These are phyloP conservation scores for Cottus gobio DNA, from an alignment of 2,113 vertebrate species.

Conservation along the genomic window DNA sequence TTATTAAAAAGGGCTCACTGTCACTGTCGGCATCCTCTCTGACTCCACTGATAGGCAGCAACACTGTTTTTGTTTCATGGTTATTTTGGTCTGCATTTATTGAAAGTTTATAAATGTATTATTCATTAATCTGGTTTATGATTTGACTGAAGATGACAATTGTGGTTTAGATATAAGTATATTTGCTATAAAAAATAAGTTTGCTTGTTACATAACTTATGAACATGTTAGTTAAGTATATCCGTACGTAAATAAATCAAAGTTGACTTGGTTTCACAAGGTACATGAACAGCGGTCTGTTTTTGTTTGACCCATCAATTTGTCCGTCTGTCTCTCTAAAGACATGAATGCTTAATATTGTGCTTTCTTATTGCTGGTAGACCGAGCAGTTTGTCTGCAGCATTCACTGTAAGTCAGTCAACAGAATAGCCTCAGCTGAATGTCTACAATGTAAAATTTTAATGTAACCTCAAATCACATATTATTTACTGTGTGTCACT, in stretches of 20 bases:
- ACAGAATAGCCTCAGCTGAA: constrained; percentile 33
- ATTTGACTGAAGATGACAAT: not conserved
- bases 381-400: constrained; percentile 4
- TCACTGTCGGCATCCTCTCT: not conserved
- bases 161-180: not conserved
- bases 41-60: not conserved
- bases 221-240: not conserved
- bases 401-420: constrained; percentile 27
- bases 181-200: not conserved
- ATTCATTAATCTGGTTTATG: not conserved
- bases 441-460: constrained; percentile 54
- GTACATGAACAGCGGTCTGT: not conserved
- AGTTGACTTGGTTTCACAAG: not conserved
- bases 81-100: no score
- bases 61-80: not conserved
- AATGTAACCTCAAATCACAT: constrained; percentile 47
- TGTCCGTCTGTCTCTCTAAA: not conserved
- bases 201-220: not conserved
- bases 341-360: not conserved
- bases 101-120: not conserved
- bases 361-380: not conserved
- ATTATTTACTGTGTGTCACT: constrained; percentile 32
- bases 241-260: not conserved
- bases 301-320: not conserved
- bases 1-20: not conserved